Evolutionary conservation across 2,113 vertebrate genomes (phyloP), one percentile per base, ranked within the genome.

Genomic region (Symphodus melops): DNA sequence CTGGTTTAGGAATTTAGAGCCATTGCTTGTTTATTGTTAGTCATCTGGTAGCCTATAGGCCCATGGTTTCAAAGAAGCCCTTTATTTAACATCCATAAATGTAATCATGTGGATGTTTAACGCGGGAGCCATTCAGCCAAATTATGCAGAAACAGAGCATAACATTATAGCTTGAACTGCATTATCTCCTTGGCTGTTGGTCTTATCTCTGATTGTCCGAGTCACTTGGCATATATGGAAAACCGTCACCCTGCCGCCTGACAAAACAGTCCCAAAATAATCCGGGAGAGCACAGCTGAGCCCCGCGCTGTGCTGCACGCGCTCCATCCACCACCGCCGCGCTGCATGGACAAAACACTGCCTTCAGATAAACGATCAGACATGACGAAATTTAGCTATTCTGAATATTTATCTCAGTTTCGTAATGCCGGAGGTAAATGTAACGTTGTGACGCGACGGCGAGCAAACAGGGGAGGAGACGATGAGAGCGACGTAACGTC

Each of bases 301-400:
- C 90, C 87, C 88, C 92, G 93, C 91, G 92, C 92, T 84, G 92
- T 93, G 88, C 88, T 21, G 57, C 82, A 2, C 72, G 59, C 79
- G 48, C 48, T 49, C 11, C 72, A 79, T 64, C 75, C 77, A 59
- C 76, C 71, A 49, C 77, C 39, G 20, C 55, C 54, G 57, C 53
- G 48, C 39, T 9, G 16, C 1, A 49, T 37, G 51, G 14, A 53
- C 21, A 46, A 3, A 19, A 48, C 49, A 11, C 49, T 19, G 65
- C 72, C 57, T 19, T 19, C 6, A 76, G 39, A 68, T 62, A 68
- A 51, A 9, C 14, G 70, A 10, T 6, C 73, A 71, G 68, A 5
- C 72, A 98, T 98, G 97, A 97, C 95, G 67, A 94, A 95, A 86
- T 98, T 99, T 94, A 95, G 94, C 75, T 99, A 99, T 71, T 93